These are phyloP conservation scores for Apolygus lucorum DNA, from an alignment of 1,140 invertebrate genomes.

Conservation along the genomic window DNA sequence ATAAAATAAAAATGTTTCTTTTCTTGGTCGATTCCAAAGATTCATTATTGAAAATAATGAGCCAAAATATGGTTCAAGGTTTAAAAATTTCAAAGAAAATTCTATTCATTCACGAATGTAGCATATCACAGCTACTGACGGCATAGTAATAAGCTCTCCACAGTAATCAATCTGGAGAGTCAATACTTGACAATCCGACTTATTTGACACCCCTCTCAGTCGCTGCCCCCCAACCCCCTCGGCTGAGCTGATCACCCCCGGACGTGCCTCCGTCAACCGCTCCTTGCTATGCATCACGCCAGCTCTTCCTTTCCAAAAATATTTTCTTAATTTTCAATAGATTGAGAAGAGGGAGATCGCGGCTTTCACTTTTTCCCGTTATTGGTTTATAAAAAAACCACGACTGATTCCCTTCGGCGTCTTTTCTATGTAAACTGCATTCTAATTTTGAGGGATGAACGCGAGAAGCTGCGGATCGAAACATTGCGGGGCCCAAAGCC, in stretches of 20 bases:
- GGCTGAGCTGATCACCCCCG: neutral
- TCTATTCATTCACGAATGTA: neutral
- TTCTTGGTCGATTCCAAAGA: too few species aligned
- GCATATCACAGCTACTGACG: too few species aligned
- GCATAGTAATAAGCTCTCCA: too few species aligned
- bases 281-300: neutral
- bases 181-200: too few species aligned
- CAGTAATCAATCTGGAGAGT: too few species aligned
- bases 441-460: neutral
- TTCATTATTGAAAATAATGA: too few species aligned
- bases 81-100: neutral
- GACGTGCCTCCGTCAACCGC: neutral
- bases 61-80: too few species aligned
- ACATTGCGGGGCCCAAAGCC: too few species aligned
- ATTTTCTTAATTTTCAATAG: neutral
- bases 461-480: too few species aligned
- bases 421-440: neutral
- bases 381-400: neutral
- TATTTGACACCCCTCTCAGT: too few species aligned
- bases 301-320: neutral
- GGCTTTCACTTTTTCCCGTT: neutral
- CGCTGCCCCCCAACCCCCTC: too few species aligned
- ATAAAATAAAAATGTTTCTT: too few species aligned
- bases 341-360: neutral
- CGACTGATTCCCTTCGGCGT: neutral